Base-by-base conservation (phyloP, 2,888 invertebrate genomes). In the Lepidonotus clava region DNA sequence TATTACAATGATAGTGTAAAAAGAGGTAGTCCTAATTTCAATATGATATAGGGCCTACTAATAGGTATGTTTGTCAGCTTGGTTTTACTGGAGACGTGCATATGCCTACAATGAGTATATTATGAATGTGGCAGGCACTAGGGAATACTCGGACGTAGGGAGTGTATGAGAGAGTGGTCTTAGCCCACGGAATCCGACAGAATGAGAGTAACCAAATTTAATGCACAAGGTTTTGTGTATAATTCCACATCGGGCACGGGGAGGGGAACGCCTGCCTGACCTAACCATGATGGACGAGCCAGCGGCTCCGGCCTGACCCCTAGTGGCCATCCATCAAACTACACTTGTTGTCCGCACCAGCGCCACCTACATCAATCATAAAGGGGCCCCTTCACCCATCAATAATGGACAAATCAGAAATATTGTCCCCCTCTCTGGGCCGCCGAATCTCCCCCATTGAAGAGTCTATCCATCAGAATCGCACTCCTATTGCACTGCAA, bases 321-420 rank as follows among this genome's bases (percentile, higher is more conserved):
- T 80, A 11, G 46, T 24, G 80, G 80, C 80, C 80, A 80, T 80
- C 80, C 80, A 80, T 80, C 80, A 46, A 24, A 80, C 46, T 32
- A 80, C 80, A 80, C 80, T 80, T 80, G 80, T 80, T 80, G 80
- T 41, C 80, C 8, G 41, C 46, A 32, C 46, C 46, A 46, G 46
- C 46, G 51, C 80, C 80, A 24, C 80, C 80, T 80, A 80, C 80
- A 80, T 80, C 80, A 41, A 80, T 80, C 80, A 80, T 80, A 80
- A n/a, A n/a, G 32, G 46, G 80, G 51, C 41, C 80, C 71, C 71
- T 71, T 38, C 51, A 46, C 80, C 24, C 80, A 80, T 80, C 80
- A 80, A 80, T 80, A 80, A 80, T 80, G 80, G 41, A 41, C 46
- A 80, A 80, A 80, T 80, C 80, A 80, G 51, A 80, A 80, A 51